Conservation (phyloP, 2,888 invertebrate species). For the Esperia sulphurella region DNA sequence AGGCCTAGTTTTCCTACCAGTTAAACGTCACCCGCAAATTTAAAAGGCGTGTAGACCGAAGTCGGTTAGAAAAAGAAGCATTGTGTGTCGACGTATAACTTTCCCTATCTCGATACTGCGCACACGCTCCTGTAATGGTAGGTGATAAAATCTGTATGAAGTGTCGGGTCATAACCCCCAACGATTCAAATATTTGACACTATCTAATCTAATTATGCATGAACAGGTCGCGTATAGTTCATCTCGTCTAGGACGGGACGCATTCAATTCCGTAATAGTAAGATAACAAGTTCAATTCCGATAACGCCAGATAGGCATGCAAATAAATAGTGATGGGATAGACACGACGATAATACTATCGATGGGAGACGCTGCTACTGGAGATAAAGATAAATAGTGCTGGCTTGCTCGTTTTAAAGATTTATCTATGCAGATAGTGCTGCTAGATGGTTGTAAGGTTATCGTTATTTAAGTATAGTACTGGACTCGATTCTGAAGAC, state of each 20-base stretch:
- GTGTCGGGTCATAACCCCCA: too few relatives aligned
- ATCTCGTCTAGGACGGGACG: constrained; percentile 10
- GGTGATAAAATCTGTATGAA: too few relatives aligned
- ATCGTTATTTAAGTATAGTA: too few relatives aligned
- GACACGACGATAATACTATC: not conserved
- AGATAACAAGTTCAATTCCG: constrained; percentile 29
- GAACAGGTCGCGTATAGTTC: constrained; percentile 14
- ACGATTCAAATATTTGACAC: too few relatives aligned
- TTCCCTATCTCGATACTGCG: too few relatives aligned
- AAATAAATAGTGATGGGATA: constrained; percentile 27
- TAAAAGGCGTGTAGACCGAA: too few relatives aligned
- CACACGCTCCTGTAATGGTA: too few relatives aligned
- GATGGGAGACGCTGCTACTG: not conserved
- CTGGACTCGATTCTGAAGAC: too few relatives aligned
- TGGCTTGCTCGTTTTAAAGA: not conserved
- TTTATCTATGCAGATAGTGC: not conserved
- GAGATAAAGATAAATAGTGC: not conserved
- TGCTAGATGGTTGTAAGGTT: not conserved
- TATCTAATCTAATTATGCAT: not conserved
- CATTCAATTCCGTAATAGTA: constrained; percentile 10
- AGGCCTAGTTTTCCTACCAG: too few relatives aligned
- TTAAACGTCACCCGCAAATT: too few relatives aligned
- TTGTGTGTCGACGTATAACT: too few relatives aligned
- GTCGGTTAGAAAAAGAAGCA: too few relatives aligned
- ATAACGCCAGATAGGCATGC: constrained; percentile 27